Evolutionary conservation across 1,140 invertebrate genomes (phyloP), one percentile per base, ranked within the genome.

Genomic region (Charaxes varanes): DNA sequence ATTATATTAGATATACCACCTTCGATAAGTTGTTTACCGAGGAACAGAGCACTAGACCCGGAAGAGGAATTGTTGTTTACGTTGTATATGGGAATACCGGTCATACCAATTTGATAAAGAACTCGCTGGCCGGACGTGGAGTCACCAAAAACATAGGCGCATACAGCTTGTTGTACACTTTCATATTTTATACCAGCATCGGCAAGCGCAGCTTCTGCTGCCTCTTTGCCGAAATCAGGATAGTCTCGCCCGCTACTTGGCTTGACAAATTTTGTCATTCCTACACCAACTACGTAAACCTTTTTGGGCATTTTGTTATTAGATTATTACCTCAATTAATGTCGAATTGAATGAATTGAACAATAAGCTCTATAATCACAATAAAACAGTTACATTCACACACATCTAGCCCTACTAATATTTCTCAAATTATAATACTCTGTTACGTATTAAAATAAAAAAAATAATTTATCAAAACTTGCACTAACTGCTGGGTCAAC

Each of bases 51-150:
- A 34, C 93, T 95, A 0, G 97, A 95, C 6, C 98, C 98, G 10
- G 96, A 99, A 0, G 97, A 93, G 70, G 98, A 99, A 67, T 98
- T 98, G 69, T 99, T 99, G 81, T 99, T 99, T 0, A 99, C 97
- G 87, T 99, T 99, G 84, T 94, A 97, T 44, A 99, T 92, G 5
- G 98, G 98, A 57, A 99, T 98, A 11, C 97, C 98, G 24, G 91
- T 98, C 88, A 99, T 91, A 21, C 98, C 98, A 21, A 99, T 84
- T 74, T 96, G 91, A 79, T 99, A 99, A 1, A 99, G 60, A 0
- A 95, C 93, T 53, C 97, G 86, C 85, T 99, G 97, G 2, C 98
- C 98, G 85, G 92, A 93, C 6, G 97, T 97, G 2, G 97, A 98
- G 70, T 99, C 98, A 4, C 96, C 98, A 74, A 96, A 98, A 6